A percentile compares a stretch with the other conserved stretches of the same genome.
phyloP scores from a whole-genome alignment of 92 coral and sea anemone genomes.

The Isaurus tuberculatus region DNA sequence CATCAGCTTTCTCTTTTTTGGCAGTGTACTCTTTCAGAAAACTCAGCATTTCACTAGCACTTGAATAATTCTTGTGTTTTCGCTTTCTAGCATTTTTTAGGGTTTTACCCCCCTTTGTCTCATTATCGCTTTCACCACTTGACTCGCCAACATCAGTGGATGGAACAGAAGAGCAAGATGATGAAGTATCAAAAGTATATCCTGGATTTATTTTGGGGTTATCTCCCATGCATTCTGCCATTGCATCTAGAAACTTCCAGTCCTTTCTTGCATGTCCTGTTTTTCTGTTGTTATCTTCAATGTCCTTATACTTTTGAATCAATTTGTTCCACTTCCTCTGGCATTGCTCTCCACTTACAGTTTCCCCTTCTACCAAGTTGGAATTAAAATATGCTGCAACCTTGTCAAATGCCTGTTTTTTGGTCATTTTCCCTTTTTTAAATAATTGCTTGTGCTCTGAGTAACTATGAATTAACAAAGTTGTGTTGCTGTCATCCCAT shows the following conservation, averaged over 20 bases:
- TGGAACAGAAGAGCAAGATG: constrained; percentile 8
- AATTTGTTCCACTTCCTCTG: constrained; percentile 65
- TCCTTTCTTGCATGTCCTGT: constrained; percentile 60
- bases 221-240: constrained; percentile 59
- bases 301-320: constrained; percentile 56
- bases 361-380: constrained; percentile 15
- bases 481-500: constrained; percentile 56
- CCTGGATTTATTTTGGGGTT: constrained; percentile 76
- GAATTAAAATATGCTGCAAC: constrained; percentile 43
- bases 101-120: constrained; percentile 19
- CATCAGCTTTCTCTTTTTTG: constrained; percentile 57
- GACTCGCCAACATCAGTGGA: constrained; percentile 5
- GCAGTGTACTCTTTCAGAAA: constrained; percentile 51
- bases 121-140: constrained; percentile 32
- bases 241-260: constrained; percentile 64
- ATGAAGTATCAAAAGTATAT: constrained; percentile 59
- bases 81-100: constrained; percentile 20
- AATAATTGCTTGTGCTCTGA: constrained; percentile 53
- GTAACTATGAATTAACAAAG: constrained; percentile 46
- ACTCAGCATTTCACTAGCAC: constrained; percentile 51
- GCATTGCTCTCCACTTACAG: constrained; percentile 64
- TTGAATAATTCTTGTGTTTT: constrained; percentile 45
- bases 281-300: constrained; percentile 60
- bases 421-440: constrained; percentile 59
- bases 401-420: constrained; percentile 55